Percentiles rank a stretch among this genome's conserved stretches.
These are phyloP conservation scores for Mustela nigripes DNA, from an alignment of 2,113 vertebrate species.

Conservation along the genomic window DNA sequence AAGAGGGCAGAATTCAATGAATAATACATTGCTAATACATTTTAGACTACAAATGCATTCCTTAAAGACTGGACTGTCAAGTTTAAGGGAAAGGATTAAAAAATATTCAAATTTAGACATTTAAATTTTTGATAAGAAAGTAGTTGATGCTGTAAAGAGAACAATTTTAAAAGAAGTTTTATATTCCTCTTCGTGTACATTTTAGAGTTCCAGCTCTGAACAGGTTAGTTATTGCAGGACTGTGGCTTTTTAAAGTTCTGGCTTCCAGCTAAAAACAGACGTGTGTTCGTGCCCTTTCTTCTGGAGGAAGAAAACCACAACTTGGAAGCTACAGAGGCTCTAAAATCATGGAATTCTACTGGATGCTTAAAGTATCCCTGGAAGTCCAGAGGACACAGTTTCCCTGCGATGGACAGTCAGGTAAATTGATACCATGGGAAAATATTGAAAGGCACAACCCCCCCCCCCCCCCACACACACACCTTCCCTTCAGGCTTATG, in stretches of 20 bases:
- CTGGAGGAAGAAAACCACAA: neutral
- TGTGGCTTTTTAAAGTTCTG: neutral
- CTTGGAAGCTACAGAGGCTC: neutral
- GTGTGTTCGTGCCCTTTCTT: neutral
- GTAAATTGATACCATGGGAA: neutral
- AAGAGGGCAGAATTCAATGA: neutral
- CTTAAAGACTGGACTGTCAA: neutral
- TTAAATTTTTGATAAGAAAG: constrained; percentile 25
- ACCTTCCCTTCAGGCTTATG: neutral
- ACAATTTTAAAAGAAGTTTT: neutral
- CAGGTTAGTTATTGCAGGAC: neutral
- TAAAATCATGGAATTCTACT: neutral
- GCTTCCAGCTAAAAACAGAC: neutral
- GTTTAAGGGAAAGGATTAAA: constrained; percentile 14
- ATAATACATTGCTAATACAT: neutral
- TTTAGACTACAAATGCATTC: neutral
- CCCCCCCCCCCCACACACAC: no score
- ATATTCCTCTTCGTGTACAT: neutral
- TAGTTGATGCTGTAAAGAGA: neutral
- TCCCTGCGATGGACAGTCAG: neutral
- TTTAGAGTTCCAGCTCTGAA: neutral
- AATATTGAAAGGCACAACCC: neutral
- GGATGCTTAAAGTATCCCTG: no score
- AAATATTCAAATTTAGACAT: neutral
- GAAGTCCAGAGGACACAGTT: neutral